phyloP scores from a whole-genome alignment of 2,888 invertebrate genomes.

The Platerodrilus igneus region DNA sequence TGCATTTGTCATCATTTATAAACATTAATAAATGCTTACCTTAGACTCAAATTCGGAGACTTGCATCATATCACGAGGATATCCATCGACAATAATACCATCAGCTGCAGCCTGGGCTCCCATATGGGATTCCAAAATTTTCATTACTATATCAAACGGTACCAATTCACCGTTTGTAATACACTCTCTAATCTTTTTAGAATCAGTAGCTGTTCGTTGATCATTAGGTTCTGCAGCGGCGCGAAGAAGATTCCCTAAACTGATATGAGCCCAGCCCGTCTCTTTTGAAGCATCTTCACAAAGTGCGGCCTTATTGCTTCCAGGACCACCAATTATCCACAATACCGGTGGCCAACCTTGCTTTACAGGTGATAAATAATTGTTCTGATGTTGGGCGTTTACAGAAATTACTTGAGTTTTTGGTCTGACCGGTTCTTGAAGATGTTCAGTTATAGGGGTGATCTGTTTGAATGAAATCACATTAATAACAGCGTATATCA shows the following conservation, averaged over 20 bases:
- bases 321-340: constrained; percentile 76
- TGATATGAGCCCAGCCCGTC: constrained; percentile 72
- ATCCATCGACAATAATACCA: constrained; percentile 91
- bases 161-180: constrained; percentile 79
- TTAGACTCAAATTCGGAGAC: constrained; percentile 83
- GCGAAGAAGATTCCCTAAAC: constrained; percentile 74
- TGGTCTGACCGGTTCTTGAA: constrained; percentile 30
- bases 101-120: constrained; percentile 55
- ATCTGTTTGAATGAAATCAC: too few species aligned
- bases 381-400: constrained; percentile 32
- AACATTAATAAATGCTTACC: constrained; percentile 51
- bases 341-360: constrained; percentile 44
- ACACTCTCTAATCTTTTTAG: constrained; percentile 56
- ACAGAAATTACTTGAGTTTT: constrained; percentile 44
- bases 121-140: constrained; percentile 68
- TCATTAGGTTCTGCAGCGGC: constrained; percentile 61
- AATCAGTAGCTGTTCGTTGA: constrained; percentile 38
- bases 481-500: too few species aligned
- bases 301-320: constrained; percentile 80
- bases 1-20: too few species aligned
- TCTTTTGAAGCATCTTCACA: constrained; percentile 68
- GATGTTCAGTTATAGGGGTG: constrained; percentile 12
- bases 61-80: constrained; percentile 86
- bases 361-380: constrained; percentile 40
- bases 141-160: constrained; percentile 70